Evolutionary conservation across 2,113 vertebrate species (phyloP), one percentile per base, ranked within the genome.

Genomic region (Paratilapia polleni): DNA sequence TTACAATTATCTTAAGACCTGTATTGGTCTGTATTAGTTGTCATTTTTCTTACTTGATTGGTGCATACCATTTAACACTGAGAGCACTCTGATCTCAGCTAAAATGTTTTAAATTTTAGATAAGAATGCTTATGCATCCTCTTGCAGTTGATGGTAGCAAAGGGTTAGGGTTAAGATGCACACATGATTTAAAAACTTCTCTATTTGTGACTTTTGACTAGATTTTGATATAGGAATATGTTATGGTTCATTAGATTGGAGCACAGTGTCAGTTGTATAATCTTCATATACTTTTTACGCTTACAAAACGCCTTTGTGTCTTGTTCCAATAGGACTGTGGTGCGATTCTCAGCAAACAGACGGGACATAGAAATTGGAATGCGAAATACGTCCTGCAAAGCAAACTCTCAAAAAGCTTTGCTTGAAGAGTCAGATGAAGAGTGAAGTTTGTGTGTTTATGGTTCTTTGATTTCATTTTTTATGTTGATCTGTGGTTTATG

Each of bases 371-470:
- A 97, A 87, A 92, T 97, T 2, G 85, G 94, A 75, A 93, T 95
- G 86, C 87, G 90, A 66, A 94, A 88, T 3, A 93, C 89, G 19
- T 84, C 84, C 0, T 61, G 64, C 2, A 83, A 87, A 8, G 49
- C 77, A 4, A 92, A 57, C 64, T 93, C 95, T 10, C 92, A 96
- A 59, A 96, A 96, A 84, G 94, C 94, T 78, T 88, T 97, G 85
- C 96, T 97, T 1, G 92, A 95, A 56, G 94, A 94, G 19, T 96
- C 96, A 1, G 96, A 97, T n/a, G 96, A 96, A 88, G 96, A 97
- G 19, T 96, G 91, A 91, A 57, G 28, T 31, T 4, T 31, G 2
- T 11, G 31, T n/a, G 4, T 1, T 63, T n/a, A 14, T 26, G 8
- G 3, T 34, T 26, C 4, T 79, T 77, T 28, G 15, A 61, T 58